phyloP scores from a whole-genome alignment of 2,888 invertebrate species.

The Drosophila pegasa region DNA sequence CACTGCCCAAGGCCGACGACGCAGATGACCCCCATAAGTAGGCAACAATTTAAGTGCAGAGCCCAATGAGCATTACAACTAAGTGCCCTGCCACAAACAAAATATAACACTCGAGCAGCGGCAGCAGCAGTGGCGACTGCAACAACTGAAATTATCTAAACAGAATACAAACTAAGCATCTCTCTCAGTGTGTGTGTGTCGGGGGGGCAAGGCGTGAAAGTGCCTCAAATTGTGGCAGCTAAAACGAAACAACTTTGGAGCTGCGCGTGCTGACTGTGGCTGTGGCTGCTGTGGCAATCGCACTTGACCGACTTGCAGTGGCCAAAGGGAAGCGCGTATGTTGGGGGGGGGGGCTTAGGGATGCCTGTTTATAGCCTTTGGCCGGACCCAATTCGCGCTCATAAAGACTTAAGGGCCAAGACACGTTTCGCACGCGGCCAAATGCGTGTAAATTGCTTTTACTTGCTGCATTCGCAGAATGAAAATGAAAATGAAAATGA shows the following conservation, averaged over 20 bases:
- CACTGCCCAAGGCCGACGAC: slow-evolving; percentile 4
- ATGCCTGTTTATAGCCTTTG: slow-evolving; percentile 46
- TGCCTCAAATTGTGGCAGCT: slow-evolving; percentile 41
- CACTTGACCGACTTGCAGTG: slow-evolving; percentile 58
- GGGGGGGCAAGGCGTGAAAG: slow-evolving; percentile 33
- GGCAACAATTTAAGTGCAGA: slow-evolving; percentile 58
- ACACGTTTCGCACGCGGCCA: slow-evolving; percentile 68
- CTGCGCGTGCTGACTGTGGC: slow-evolving; percentile 3
- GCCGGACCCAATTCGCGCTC: slow-evolving; percentile 49
- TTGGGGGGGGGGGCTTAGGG: slow-evolving; percentile 4
- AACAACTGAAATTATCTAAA: slow-evolving; percentile 53
- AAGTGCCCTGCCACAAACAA: slow-evolving; percentile 38
- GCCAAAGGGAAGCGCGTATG: slow-evolving; percentile 35
- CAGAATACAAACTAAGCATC: slow-evolving; percentile 51
- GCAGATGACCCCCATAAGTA: slow-evolving; percentile 49
- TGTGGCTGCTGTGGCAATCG: slow-evolving; percentile 12
- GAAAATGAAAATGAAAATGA: slow-evolving; percentile 59
- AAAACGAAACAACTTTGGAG: slow-evolving; percentile 24
- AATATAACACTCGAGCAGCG: slow-evolving; percentile 31
- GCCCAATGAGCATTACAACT: slow-evolving; percentile 45
- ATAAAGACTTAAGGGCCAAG: slow-evolving; percentile 66
- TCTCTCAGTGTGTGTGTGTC: slow-evolving; percentile 2
- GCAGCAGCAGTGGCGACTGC: slow-evolving; percentile 17
- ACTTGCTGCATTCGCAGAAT: slow-evolving; percentile 56
- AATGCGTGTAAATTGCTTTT: slow-evolving; percentile 74